Evolutionary conservation across 1,140 invertebrate genomes (phyloP).

Genomic region (Charaxes varanes): DNA sequence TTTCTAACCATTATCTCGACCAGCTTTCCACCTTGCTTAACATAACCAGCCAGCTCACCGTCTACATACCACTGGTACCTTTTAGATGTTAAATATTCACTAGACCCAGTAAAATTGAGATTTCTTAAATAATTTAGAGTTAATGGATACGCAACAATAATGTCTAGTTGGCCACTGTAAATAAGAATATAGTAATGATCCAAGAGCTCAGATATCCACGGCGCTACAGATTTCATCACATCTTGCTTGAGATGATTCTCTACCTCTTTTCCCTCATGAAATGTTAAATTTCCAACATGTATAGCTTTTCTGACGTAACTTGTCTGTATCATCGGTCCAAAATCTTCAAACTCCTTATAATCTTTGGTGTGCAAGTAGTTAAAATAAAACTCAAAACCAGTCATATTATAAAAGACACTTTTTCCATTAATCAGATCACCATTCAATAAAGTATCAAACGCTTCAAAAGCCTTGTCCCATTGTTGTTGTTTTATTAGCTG

Average conservation of each 20-base stretch:
- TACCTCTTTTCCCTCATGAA: slow-evolving; percentile 77
- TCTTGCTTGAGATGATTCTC: slow-evolving; percentile 83
- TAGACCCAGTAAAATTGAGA: slow-evolving; percentile 80
- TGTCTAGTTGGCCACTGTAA: slow-evolving; percentile 90
- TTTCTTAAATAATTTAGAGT: slow-evolving; percentile 83
- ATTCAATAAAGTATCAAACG: slow-evolving; percentile 84
- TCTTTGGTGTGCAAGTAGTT: slow-evolving; percentile 82
- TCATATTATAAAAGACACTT: slow-evolving; percentile 85
- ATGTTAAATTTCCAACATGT: slow-evolving; percentile 87
- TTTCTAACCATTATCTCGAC: slow-evolving; percentile 87
- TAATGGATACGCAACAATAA: slow-evolving; percentile 87
- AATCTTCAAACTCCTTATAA: slow-evolving; percentile 57
- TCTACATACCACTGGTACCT: slow-evolving; percentile 82
- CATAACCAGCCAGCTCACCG: slow-evolving; percentile 84
- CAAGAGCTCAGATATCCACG: slow-evolving; percentile 82
- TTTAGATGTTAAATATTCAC: slow-evolving; percentile 78
- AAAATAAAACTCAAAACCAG: slow-evolving; percentile 86
- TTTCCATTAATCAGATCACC: slow-evolving; percentile 78
- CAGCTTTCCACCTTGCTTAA: slow-evolving; percentile 81
- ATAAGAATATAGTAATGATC: slow-evolving; percentile 81
- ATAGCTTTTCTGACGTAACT: slow-evolving; percentile 80
- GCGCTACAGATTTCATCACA: slow-evolving; percentile 88
- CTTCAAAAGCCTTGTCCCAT: slow-evolving; percentile 79
- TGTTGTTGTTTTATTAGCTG: slow-evolving; percentile 77
- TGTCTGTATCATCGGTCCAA: slow-evolving; percentile 76